Base-by-base conservation (phyloP, 1,140 invertebrate genomes). In the Diprion similis region DNA sequence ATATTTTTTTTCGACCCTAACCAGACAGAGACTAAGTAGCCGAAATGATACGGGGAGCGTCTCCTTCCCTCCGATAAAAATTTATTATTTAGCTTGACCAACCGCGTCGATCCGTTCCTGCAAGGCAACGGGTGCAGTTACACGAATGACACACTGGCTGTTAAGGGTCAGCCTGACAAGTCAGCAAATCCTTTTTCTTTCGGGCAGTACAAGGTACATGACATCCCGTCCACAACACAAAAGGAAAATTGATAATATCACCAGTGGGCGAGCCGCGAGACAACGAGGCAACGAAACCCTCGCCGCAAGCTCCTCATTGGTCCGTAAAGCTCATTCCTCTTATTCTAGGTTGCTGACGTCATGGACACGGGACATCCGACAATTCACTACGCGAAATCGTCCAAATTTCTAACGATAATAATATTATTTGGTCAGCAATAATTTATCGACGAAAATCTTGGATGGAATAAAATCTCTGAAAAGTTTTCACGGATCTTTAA, bases 91-190 rank as follows among this genome's bases (percentile, higher is more conserved):
- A 59, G 51, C 51, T 8, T 15, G 51, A 59, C 51, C 51, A 59
- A 59, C 51, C 51, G n/a, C 24, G 24, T 37, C 24, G 24, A 6
- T 37, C 24, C 24, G 24, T 37, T 37, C 24, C 24, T 37, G 51
- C 51, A 59, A 6, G 11, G 51, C 51, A 59, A 59, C 51, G 24
- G 24, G 24, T 37, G 51, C 51, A 59, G 51, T 59, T 59, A 59
- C 51, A 15, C 51, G 51, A 59, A 59, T 59, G 51, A 59, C 51
- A 59, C 51, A 59, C 51, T 59, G 51, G 51, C 51, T 59, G 51
- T 59, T 59, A 59, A 59, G 51, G 51, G 51, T 59, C 51, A 59
- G n/a, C 51, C 6, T 8, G 51, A 59, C 9, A 15, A 59, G 51
- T 59, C 51, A 59, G 51, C 51, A 59, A 59, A 59, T 59, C 51